Percentiles rank a stretch among this genome's conserved stretches.
Conservation (phyloP, 2,113 vertebrate genomes). For the Nyctibius bracteatus region DNA sequence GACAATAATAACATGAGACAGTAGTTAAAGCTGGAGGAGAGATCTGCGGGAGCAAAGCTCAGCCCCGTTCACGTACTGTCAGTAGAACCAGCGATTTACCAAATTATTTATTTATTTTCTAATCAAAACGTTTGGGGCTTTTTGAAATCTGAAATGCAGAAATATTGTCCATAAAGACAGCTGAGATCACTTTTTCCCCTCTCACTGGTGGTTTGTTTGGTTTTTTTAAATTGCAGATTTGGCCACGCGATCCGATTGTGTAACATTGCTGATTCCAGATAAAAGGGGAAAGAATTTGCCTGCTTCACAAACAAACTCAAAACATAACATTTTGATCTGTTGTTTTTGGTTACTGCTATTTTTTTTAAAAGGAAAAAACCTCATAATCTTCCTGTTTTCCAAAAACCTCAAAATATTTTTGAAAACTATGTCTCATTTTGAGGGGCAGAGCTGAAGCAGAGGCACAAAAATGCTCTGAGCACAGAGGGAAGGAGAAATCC, state of each 20-base stretch:
- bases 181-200: rapidly evolving
- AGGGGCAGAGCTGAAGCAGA: not conserved
- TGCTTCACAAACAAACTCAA: not conserved
- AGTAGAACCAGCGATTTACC: not conserved
- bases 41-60: not conserved
- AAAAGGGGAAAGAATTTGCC: not conserved
- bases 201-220: not conserved
- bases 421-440: not conserved
- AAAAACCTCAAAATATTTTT: not conserved
- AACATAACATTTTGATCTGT: not conserved
- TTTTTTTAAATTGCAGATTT: not conserved
- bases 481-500: not conserved
- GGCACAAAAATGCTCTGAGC: not conserved
- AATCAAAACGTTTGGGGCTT: not conserved
- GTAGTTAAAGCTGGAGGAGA: not conserved
- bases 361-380: rapidly evolving
- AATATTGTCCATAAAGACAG: rapidly evolving
- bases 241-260: not conserved
- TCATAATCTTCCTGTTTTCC: not conserved
- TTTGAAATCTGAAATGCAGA: not conserved
- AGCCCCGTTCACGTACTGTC: rapidly evolving
- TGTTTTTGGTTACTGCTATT: not conserved
- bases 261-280: not conserved
- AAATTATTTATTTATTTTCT: not conserved
- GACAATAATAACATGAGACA: not conserved